Base-by-base conservation (phyloP, 2,888 invertebrate genomes). In the Zaprionus obscuricornis region DNA sequence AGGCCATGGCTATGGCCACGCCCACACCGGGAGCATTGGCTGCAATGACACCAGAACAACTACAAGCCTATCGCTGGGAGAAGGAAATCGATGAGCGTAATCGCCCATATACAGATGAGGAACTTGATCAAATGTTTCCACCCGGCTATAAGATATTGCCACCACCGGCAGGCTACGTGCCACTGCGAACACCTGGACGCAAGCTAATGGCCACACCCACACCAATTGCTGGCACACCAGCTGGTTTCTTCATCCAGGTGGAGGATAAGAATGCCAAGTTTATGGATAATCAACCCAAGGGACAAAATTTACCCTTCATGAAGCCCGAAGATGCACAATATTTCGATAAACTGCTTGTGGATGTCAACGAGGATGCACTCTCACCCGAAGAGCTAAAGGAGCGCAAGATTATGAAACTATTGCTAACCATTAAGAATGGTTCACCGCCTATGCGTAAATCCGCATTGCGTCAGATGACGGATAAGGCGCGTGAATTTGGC, bases 241-340 rank as follows among this genome's bases (percentile, higher is more conserved):
- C 95, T 81, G 98, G 98, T 63, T 98, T 98, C 92, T 97, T 97
- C 91, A 98, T 98, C 89, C 98, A 98, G 91, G 94, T 94, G 86
- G 96, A 97, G 91, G 96, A 97, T 88, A 94, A 95, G 89, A 93
- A 94, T 43, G 97, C 97, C 86, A 96, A 96, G 89, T 92, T 93
- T 68, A 94, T 98, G 85, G 99, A 99, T 90, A 97, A 97, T 88
- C 99, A 99, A 91, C 99, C 99, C 1, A 98, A 98, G 90, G 96
- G 96, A 0, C 92, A 93, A 84, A 99, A 99, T 91, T 92, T 99
- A 78, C 99, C 99, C 10, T 98, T 99, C 89, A 96, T 99, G 95
- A 99, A 99, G 90, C 99, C 99, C 0, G 99, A 99, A 91, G 98
- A 98, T 91, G 98, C 99, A 36, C 99, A 99, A 91, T 99, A 99